A percentile compares a stretch with the other conserved stretches of the same genome.
These are phyloP conservation scores for Cepphus grylle DNA, from an alignment of 2,113 vertebrate species.

Conservation along the genomic window DNA sequence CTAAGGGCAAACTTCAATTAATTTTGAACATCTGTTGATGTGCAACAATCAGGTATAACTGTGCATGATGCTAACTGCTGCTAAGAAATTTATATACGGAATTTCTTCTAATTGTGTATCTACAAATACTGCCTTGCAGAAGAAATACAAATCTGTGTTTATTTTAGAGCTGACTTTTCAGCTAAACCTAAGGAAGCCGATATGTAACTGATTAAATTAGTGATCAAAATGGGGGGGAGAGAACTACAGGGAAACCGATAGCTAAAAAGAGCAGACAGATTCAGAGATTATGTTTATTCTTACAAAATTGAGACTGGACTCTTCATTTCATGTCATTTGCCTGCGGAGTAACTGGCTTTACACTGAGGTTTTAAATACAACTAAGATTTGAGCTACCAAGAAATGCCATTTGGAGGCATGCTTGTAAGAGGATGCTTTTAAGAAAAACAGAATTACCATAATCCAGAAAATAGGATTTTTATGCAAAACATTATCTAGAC, in stretches of 20 bases:
- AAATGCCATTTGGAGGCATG: background rate
- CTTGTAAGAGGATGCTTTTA: background rate
- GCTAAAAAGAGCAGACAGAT: background rate
- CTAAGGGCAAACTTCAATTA: background rate
- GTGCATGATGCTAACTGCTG: background rate
- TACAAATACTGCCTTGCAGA: background rate
- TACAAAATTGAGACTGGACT: background rate
- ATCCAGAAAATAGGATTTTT: background rate
- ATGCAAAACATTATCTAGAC: background rate
- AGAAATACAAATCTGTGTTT: background rate
- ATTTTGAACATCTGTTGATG: conserved; percentile 4
- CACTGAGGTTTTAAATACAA: background rate
- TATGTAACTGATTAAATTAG: background rate
- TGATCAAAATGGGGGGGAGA: background rate
- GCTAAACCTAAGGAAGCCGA: background rate
- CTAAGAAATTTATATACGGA: background rate
- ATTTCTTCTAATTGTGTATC: fast-evolving
- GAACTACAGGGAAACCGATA: background rate
- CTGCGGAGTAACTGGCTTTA: background rate
- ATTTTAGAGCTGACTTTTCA: background rate
- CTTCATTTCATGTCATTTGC: background rate
- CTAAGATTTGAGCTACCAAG: background rate
- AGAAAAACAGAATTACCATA: background rate
- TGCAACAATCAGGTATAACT: background rate
- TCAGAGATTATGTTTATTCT: background rate